Evolutionary conservation across 2,888 invertebrate species (phyloP), one percentile per base, ranked within the genome.

Genomic region (Xanthorhoe designata): DNA sequence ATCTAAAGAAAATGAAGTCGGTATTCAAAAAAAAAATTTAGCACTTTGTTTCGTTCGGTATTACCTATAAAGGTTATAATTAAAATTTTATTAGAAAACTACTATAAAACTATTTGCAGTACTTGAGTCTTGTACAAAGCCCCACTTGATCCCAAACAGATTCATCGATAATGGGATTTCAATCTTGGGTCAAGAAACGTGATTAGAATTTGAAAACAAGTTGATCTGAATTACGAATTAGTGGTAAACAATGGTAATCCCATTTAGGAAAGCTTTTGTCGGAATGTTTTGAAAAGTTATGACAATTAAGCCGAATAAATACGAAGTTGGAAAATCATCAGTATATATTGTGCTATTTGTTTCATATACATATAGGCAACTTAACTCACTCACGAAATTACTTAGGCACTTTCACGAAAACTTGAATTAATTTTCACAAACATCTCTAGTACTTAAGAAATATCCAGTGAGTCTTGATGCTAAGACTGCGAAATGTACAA

Each of bases 141-240:
- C 53, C 13, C 58, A 49, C 57, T 47, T 57, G 32, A 55, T 56
- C 24, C 47, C 13, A 5, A 17, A 50, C 49, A 13, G 57, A 58
- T 47, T 66, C 47, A 53, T 60, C 63, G 58, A 65, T 69, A 67
- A 64, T 69, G 32, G 61, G 60, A 66, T 66, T 60, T 64, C 47
- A 55, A 58, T 53, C 54, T 50, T 60, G 62, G 69, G 68, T 69
- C 64, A 66, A 65, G 50, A 35, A 24, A 17, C 69, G 69, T 65
- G 69, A 50, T 69, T 60, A 59, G 67, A 69, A 68, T 66, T 65
- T 59, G 51, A 61, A 67, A 68, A 57, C 52, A 64, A 57, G 50
- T 57, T 45, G 19, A 65, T 62, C 64, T 65, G 64, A 52, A 56
- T 55, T 24, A 24, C 24, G 42, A 55, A 55, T 55, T 61, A 49